Conservation (phyloP, 2,113 vertebrate species). For the Scopus umbretta region DNA sequence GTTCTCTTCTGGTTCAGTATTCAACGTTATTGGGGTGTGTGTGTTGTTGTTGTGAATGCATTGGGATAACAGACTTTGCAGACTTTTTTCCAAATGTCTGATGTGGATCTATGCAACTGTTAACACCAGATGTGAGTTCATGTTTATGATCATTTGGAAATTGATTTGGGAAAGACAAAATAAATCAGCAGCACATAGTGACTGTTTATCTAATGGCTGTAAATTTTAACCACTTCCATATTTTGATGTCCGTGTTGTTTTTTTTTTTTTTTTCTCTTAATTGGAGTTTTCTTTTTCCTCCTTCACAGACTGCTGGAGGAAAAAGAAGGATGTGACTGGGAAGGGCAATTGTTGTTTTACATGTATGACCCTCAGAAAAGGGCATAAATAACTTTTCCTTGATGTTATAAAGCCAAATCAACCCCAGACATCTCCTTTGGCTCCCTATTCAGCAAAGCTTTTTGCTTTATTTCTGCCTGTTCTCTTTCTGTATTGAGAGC, state of each 20-base stretch:
- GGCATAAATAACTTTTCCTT: not conserved
- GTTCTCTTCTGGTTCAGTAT: not conserved
- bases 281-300: not conserved
- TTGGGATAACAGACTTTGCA: not conserved
- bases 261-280: not conserved
- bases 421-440: not conserved
- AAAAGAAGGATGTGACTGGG: not conserved
- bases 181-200: not conserved
- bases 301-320: not conserved
- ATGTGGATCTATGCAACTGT: not conserved
- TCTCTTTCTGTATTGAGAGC: not conserved
- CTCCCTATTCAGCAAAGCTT: not conserved
- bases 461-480: not conserved
- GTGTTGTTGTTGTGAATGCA: not conserved
- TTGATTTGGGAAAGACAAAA: not conserved
- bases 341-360: not conserved
- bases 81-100: not conserved
- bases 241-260: not conserved
- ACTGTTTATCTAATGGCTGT: not conserved
- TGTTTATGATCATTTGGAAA: not conserved
- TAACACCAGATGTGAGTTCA: not conserved
- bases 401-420: not conserved
- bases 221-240: not conserved
- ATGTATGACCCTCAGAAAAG: not conserved
- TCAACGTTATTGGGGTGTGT: not conserved